These are phyloP conservation scores for Andrena cerasifolii DNA, from an alignment of 1,140 invertebrate genomes.

Conservation along the genomic window DNA sequence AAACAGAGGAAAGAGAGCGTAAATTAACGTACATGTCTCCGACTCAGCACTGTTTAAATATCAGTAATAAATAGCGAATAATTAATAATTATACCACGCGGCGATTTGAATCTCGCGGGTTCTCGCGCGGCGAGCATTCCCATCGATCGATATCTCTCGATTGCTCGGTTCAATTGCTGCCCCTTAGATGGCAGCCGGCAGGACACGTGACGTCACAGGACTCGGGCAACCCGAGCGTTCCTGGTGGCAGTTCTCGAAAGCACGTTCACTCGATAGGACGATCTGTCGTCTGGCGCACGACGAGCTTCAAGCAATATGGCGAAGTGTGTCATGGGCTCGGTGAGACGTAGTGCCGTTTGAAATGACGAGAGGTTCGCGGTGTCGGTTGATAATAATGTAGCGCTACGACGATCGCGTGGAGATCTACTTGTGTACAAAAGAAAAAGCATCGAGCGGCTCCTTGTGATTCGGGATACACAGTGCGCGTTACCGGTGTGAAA, in stretches of 20 bases:
- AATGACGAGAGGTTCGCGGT: conserved; percentile 69
- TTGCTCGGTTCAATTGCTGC: not conserved
- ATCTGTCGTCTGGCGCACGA: conserved; percentile 57
- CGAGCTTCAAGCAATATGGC: conserved; percentile 76
- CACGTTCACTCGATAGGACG: conserved; percentile 59
- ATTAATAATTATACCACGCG: too few relatives aligned
- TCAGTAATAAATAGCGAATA: too few relatives aligned
- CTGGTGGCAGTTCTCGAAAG: conserved; percentile 56
- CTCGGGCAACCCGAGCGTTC: conserved; percentile 49
- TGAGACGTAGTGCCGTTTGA: conserved; percentile 73
- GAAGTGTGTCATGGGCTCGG: conserved; percentile 79
- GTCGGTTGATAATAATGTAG: conserved; percentile 76
- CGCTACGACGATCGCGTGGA: conserved; percentile 61
- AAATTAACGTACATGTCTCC: too few relatives aligned
- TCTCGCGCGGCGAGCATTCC: not conserved
- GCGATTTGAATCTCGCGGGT: not conserved
- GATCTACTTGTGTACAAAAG: conserved; percentile 57
- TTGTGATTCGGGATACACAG: conserved; percentile 62
- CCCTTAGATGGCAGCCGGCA: not conserved
- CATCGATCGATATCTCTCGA: conserved; percentile 8
- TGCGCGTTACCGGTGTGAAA: conserved; percentile 73
- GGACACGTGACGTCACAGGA: conserved; percentile 37
- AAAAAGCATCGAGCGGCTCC: conserved; percentile 50
- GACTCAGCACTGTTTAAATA: too few relatives aligned
- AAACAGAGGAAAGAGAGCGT: too few relatives aligned